Percentiles rank a stretch among this genome's conserved stretches.
These are phyloP conservation scores for Incurvaria masculella DNA, from an alignment of 2,888 invertebrate species.

Conservation along the genomic window DNA sequence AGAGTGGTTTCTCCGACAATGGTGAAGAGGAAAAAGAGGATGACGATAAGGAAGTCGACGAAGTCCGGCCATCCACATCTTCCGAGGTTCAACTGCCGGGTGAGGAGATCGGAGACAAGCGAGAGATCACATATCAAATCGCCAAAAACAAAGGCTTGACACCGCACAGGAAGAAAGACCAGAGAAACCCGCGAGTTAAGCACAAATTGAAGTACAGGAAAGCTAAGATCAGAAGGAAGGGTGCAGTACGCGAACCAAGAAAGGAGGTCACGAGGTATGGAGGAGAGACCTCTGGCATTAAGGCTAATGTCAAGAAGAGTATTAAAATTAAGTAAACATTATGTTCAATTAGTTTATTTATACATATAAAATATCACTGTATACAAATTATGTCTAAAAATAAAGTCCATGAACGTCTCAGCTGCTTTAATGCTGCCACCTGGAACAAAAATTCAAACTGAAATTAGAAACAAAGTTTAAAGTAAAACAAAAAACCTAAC, in stretches of 20 bases:
- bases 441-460: conserved; percentile 28
- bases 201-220: conserved; percentile 90
- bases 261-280: conserved; percentile 80
- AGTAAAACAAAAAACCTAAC: neutral
- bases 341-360: neutral
- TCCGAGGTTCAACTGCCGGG: conserved; percentile 22
- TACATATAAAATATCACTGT: neutral
- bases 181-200: conserved; percentile 93
- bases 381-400: neutral
- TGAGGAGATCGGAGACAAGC: conserved; percentile 56
- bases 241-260: conserved; percentile 83
- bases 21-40: conserved; percentile 28
- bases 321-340: conserved; percentile 72
- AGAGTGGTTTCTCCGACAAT: conserved; percentile 46
- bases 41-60: conserved; percentile 26
- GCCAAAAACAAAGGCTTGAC: conserved; percentile 95
- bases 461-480: conserved; percentile 3
- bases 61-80: conserved; percentile 34
- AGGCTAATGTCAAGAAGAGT: conserved; percentile 83
- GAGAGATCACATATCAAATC: conserved; percentile 90
- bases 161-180: conserved; percentile 87
- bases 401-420: too few relatives aligned
- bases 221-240: conserved; percentile 89
- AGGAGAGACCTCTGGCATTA: conserved; percentile 94
- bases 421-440: conserved; percentile 44